Conservation (phyloP, 2,888 invertebrate genomes). For the Caenorhabditis sinica region DNA sequence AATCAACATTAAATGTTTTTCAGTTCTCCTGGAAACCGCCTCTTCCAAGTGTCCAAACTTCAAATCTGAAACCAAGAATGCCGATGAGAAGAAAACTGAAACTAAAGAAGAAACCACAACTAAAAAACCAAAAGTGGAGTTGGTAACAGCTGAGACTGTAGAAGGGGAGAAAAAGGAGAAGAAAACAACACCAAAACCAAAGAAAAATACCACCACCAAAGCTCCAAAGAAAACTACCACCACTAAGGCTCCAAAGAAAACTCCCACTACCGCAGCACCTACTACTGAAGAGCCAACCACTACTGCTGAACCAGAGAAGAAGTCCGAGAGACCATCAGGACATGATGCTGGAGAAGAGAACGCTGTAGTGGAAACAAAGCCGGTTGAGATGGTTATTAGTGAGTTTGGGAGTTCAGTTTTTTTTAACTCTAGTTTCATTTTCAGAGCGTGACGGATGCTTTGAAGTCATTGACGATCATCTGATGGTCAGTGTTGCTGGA, state of each 20-base stretch:
- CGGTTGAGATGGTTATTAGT: constrained; percentile 57
- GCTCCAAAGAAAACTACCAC: constrained; percentile 13
- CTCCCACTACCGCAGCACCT: constrained; percentile 36
- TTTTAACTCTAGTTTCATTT: no score
- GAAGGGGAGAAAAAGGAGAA: constrained; percentile 44
- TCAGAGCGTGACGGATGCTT: constrained; percentile 73
- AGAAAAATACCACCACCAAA: constrained; percentile 33
- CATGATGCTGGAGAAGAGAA: constrained; percentile 51
- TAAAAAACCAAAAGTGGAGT: constrained; percentile 51
- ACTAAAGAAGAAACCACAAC: constrained; percentile 30
- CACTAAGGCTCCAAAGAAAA: constrained; percentile 12
- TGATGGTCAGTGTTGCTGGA: constrained; percentile 81
- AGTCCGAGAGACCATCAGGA: constrained; percentile 34
- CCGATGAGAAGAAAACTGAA: not conserved
- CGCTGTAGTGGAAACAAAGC: constrained; percentile 8
- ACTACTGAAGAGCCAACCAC: constrained; percentile 31
- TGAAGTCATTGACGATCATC: constrained; percentile 73
- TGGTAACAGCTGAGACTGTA: constrained; percentile 42
- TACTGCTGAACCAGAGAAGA: constrained; percentile 10
- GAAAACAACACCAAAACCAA: constrained; percentile 3
- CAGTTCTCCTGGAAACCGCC: constrained; percentile 69
- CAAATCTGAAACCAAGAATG: constrained; percentile 16
- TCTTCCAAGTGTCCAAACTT: constrained; percentile 66
- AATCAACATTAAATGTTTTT: not conserved
- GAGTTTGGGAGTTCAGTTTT: constrained; percentile 12